Base-by-base conservation (phyloP, 1,140 invertebrate species). In the Drosophila malerkotliana region DNA sequence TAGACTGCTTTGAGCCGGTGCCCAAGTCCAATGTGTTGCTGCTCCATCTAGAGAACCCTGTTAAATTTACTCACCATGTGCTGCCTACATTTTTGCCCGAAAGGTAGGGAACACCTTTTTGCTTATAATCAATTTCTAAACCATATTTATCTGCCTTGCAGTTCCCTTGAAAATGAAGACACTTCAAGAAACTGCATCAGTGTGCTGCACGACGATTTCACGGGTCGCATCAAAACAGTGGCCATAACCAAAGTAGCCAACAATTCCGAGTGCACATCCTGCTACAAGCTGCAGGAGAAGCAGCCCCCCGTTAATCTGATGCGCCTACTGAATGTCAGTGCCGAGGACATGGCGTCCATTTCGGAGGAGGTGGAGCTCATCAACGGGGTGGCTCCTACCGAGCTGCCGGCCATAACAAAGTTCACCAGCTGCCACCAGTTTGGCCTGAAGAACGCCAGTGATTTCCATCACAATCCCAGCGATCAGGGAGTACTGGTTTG, bases 61-160 rank as follows among this genome's bases (percentile, higher is more conserved):
- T 93, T 2, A 92, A 92, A 18, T 93, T 94, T 62, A 94, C 94
- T 0, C 92, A 94, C 83, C 92, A 95, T 78, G 94, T 96, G 4
- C 93, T 94, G 79, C 94, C 95, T 4, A 93, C 93, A 12, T 93
- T 92, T 34, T 30, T 91, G 61, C 90, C 90, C 5, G 80, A 90
- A 12, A 62, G 44, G 90, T 91, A 47, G 77, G 77, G 8, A 18
- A 18, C 7, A 15, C 5, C 18, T 18, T 7, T 7, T 0, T 15
- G 2, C 58, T 45, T 7, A 2, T 21, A 44, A 18, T 44, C 15
- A 7, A 6, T 15, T 7, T 0, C 8, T 8, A 2, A 8, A 44
- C 7, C 15, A 7, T 7, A 15, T 1, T 30, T 10, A 8, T 24
- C 26, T 10, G 10, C 34, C 6, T 37, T 15, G 0, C 41, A 90